Evolutionary conservation across 2,797 vertebrate species (phyloP).

Genomic region (Lepidocolaptes lacrymiger): DNA sequence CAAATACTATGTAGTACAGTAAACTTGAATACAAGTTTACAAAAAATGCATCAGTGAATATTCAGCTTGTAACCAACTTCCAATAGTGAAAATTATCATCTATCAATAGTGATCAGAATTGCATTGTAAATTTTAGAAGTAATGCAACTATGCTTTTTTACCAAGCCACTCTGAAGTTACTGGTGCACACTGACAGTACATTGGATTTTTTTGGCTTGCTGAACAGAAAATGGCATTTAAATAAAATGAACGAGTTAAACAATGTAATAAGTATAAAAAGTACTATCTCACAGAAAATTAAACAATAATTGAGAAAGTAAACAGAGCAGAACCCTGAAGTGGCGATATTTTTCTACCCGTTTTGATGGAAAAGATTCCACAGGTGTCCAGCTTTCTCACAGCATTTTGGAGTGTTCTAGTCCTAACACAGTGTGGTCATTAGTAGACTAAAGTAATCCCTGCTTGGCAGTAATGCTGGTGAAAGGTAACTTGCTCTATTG

Average conservation of each 20-base stretch:
- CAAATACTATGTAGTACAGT: conserved; percentile 80
- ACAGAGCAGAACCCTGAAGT: conserved; percentile 72
- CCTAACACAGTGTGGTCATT: conserved; percentile 50
- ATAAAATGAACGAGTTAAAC: conserved; percentile 40
- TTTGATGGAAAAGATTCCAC: conserved; percentile 70
- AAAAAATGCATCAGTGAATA: conserved; percentile 72
- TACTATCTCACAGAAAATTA: conserved; percentile 53
- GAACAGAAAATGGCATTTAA: conserved; percentile 68
- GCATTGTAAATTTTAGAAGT: conserved; percentile 49
- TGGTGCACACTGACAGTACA: conserved; percentile 32
- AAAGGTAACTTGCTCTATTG: conserved; percentile 73
- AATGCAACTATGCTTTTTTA: conserved; percentile 38
- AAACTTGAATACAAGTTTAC: conserved; percentile 77
- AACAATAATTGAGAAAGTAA: conserved; percentile 55
- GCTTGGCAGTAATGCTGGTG: conserved; percentile 80
- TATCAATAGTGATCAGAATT: conserved; percentile 61
- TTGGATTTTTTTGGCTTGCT: conserved; percentile 70
- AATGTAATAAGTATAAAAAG: conserved; percentile 42
- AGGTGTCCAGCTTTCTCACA: conserved; percentile 61
- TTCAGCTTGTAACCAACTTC: conserved; percentile 67
- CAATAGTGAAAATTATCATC: conserved; percentile 52
- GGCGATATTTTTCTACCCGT: conserved; percentile 72
- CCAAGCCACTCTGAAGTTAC: conserved; percentile 50
- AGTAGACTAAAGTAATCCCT: conserved; percentile 63
- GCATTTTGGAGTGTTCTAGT: conserved; percentile 54